Evolutionary conservation across 2,797 vertebrate species (phyloP), one percentile per base, ranked within the genome.

Genomic region (Kryptolebias ocellatus): DNA sequence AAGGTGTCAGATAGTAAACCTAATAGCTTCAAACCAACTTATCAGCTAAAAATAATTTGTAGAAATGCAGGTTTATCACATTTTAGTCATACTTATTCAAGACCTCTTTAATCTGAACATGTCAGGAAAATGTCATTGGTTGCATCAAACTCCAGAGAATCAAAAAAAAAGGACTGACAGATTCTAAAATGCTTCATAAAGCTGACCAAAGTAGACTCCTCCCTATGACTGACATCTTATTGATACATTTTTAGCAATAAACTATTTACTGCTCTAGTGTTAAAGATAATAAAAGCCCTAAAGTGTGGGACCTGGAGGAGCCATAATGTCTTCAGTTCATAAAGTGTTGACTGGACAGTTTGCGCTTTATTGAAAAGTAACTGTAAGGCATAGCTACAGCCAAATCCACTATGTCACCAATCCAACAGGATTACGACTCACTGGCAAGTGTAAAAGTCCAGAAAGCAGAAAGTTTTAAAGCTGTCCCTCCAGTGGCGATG

Each of bases 391-490:
- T 50, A 54, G 47, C 80, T 60, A 61, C 64, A 83, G 86, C 83
- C 87, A 81, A 72, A 56, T 86, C 74, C 76, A 74, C 79, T 87
- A 78, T 86, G 81, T 84, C 87, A 84, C 74, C 85, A 70, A 81
- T 67, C 74, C 76, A 80, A 67, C 76, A 78, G 81, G 79, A 83
- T 84, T 87, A 90, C 70, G 66, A 87, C 81, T 62, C 52, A 64
- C 79, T 86, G 83, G 72, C 83, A 76, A 84, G 79, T 88, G 87
- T 80, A 78, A 87, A 86, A 85, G 78, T 83, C 67, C 74, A 74
- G 83, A 87, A 87, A 89, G 80, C 75, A 65, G 78, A 81, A 73
- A 80, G 81, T 86, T 89, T 65, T 87, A 87, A 87, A 90, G 73
- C 64, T 84, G 87, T 87, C 90, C 86, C 71, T 90, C 76, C 55